Evolutionary conservation across 2,797 vertebrate species (phyloP).

Genomic region (Microctenopoma stevenorrisi): DNA sequence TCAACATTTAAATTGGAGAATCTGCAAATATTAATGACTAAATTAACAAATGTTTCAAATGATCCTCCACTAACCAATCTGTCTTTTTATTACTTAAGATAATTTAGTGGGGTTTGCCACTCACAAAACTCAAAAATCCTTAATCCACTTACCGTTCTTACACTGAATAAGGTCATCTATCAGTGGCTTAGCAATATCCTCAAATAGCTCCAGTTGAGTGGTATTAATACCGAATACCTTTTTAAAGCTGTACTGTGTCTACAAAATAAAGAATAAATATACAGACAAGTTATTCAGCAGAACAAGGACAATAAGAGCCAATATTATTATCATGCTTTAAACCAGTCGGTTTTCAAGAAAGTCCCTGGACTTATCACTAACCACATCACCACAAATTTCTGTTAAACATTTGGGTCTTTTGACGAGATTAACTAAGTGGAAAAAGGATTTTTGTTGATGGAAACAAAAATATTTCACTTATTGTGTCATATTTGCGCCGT

Average conservation of each 20-base stretch:
- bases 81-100: neutral
- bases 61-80: neutral
- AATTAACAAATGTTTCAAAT: neutral
- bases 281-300: neutral
- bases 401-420: neutral
- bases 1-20: neutral
- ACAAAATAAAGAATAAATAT: constrained; percentile 13
- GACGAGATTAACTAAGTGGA: neutral
- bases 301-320: too few relatives aligned
- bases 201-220: constrained; percentile 90
- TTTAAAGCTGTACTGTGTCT: constrained; percentile 97
- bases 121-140: neutral
- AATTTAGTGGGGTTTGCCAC: neutral
- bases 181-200: constrained; percentile 90
- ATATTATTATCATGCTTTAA: neutral
- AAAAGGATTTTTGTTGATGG: neutral
- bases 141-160: constrained; percentile 89
- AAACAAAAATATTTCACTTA: neutral
- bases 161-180: constrained; percentile 93
- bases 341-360: neutral
- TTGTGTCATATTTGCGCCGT: neutral
- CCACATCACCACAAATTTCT: too few relatives aligned
- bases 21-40: neutral
- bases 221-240: constrained; percentile 92
- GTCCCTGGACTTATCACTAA: neutral